Base-by-base conservation (phyloP, 2,888 invertebrate genomes). In the Zygothrica quintamaculata region DNA sequence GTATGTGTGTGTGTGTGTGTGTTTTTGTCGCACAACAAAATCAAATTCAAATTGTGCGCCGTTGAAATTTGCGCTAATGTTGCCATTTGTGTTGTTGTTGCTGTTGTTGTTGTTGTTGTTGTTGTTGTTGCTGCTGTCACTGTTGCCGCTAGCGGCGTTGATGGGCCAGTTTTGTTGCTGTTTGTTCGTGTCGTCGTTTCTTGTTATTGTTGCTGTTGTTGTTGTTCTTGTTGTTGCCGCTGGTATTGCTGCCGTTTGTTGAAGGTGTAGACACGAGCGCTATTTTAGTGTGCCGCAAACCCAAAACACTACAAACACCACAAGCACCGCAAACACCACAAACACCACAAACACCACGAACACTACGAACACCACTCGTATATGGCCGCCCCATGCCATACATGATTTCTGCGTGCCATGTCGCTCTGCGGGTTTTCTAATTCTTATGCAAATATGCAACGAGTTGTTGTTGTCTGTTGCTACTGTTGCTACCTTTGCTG, bases 41-140 rank as follows among this genome's bases (percentile, higher is more conserved):
- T 77, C 82, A 85, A 84, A 78, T 69, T 82, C 79, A 78, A 87
- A 81, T 85, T 82, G 82, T 84, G 74, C 74, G 66, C 60, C 78
- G 74, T 64, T 80, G 86, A 85, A 84, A 77, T 80, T 86, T 80
- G 82, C 87, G 87, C 84, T 86, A 86, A 80, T 86, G 84, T 81
- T 80, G 84, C 84, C 74, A 84, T 84, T 81, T 77, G 71, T 79
- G 74, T 73, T 62, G 65, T 36, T 65, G 73, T 48, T 76, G 52
- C 36, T 66, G 59, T 16, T 79, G 74, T 65, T 62, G 65, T 36
- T 65, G 73, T 48, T 76, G 52, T 36, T 66, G 58, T 25, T 61
- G 62, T 12, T 59, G 58, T 34, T 52, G 52, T 18, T 68, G 47
- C 6, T 51, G 39, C 26, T 59, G 39, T 11, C 50, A 51, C 9